Base-by-base conservation (phyloP, 1,140 invertebrate genomes). In the Seison nebaliae region DNA sequence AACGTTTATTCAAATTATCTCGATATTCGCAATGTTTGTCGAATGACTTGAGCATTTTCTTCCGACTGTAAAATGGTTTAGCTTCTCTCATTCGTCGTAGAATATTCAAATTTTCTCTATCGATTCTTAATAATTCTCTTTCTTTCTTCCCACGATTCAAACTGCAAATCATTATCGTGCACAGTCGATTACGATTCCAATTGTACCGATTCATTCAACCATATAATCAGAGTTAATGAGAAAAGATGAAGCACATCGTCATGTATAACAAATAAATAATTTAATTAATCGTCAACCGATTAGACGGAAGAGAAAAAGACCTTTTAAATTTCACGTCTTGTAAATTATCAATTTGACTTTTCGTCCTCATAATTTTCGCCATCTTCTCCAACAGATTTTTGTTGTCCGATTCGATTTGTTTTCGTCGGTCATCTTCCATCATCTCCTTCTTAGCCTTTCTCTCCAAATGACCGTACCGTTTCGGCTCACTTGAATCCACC, bases 381-480 rank as follows among this genome's bases (percentile, higher is more conserved):
- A 58, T 58, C 42, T 56, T 58, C 36, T 56, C 53, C 34, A 58
- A 39, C 18, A 58, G 40, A 35, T 54, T 51, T 32, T 51, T 30
- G 39, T 58, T 58, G 43, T 58, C 55, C 37, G 54, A 45, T 43
- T 58, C 55, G 34, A 58, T 55, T n/a, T 47, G 53, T 7, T 53
- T 49, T 21, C 55, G 43, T 21, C 53, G 42, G 32, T 58, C 54
- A 36, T 56, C 54, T 43, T 58, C 54, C 21, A 58, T 38, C 54
- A 55, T 39, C 21, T 38, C 45, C 8, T 17, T 6, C 6, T 16
- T 5, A 40, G 34, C 40, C 46, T 58, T 60, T 6, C 59, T 43
- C 45, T 60, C 56, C 12, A 60, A 49, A 46, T 60, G 57, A 49
- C 59, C 52, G 42, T 52, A 60, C n/a, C 55, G 59, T 15, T 49